Evolutionary conservation across 2,888 invertebrate species (phyloP).

Genomic region (Idaea dimidiata): DNA sequence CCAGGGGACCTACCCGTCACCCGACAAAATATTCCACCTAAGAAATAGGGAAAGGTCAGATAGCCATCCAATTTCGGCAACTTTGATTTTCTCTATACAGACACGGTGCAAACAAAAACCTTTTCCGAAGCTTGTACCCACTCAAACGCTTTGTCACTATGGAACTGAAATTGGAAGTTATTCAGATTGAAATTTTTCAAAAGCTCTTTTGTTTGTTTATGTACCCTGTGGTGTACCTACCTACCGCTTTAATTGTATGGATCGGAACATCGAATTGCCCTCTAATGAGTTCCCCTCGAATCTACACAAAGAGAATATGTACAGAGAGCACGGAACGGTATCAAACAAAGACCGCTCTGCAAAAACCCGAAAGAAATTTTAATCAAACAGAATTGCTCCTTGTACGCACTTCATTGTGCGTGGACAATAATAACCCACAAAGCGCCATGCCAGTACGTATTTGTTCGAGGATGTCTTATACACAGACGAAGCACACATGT

Average conservation of each 20-base stretch:
- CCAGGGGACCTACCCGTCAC: slow-evolving; percentile 35
- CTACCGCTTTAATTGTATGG: slow-evolving; percentile 51
- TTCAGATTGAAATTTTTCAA: slow-evolving; percentile 18
- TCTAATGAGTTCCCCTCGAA: slow-evolving; percentile 58
- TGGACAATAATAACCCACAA: slow-evolving; percentile 70
- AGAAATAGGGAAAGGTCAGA: slow-evolving; percentile 33
- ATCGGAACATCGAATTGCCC: slow-evolving; percentile 44
- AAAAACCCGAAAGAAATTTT: slow-evolving; percentile 57
- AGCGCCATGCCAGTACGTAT: slow-evolving; percentile 47
- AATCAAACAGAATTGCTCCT: slow-evolving; percentile 61
- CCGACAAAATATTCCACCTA: slow-evolving; percentile 33
- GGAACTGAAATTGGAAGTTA: slow-evolving; percentile 15
- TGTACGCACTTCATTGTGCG: slow-evolving; percentile 61
- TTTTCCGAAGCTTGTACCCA: slow-evolving; percentile 16
- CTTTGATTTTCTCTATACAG: slow-evolving; percentile 19
- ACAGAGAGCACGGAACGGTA: slow-evolving; percentile 41
- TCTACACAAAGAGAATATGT: slow-evolving; percentile 51
- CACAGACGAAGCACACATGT: slow-evolving; percentile 41
- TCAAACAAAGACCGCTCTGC: slow-evolving; percentile 53
- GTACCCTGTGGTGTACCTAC: slow-evolving; percentile 30
- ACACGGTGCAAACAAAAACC: slow-evolving; percentile 8
- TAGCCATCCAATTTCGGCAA: slow-evolving; percentile 21
- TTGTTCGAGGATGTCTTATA: slow-evolving; percentile 40
- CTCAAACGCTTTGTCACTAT: background rate
- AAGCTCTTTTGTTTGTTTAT: slow-evolving; percentile 32